A percentile compares a stretch with the other conserved stretches of the same genome.
These are phyloP conservation scores for Bucorvus abyssinicus DNA, from an alignment of 2,797 vertebrate species.

Conservation along the genomic window DNA sequence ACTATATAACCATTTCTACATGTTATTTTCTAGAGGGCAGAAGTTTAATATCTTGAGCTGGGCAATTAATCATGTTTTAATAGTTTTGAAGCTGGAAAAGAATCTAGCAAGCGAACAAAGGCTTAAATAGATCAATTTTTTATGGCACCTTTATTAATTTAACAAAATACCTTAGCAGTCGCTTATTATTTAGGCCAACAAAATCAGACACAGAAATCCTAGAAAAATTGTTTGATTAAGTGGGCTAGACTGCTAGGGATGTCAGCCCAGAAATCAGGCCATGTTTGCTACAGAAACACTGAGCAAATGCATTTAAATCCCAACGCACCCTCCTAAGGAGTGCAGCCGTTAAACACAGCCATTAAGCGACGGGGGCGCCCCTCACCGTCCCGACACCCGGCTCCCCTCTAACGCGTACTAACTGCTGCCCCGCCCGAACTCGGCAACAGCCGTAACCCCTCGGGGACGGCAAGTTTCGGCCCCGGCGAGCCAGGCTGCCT, in stretches of 20 bases:
- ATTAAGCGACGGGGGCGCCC: not conserved
- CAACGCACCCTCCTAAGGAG: rapidly evolving
- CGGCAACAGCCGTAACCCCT: not conserved
- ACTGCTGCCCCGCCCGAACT: not conserved
- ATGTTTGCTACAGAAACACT: rapidly evolving
- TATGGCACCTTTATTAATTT: not conserved
- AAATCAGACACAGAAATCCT: not conserved
- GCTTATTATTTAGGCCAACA: not conserved
- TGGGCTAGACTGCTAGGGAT: not conserved
- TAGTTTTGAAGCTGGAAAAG: not conserved
- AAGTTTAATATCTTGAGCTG: not conserved
- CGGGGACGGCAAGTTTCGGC: not conserved
- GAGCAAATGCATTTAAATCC: rapidly evolving
- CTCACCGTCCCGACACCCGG: not conserved
- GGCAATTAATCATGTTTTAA: not conserved
- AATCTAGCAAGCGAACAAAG: not conserved
- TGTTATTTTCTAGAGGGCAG: not conserved
- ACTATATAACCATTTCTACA: not conserved
- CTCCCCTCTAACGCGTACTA: not conserved
- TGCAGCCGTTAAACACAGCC: not conserved
- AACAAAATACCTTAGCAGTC: not conserved
- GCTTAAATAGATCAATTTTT: not conserved
- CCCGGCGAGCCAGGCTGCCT: not conserved
- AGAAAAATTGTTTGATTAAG: not conserved
- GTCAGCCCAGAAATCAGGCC: not conserved